Percentiles rank a stretch among this genome's conserved stretches.
phyloP scores from a whole-genome alignment of 2,888 invertebrate genomes.

The Sphinx pinastri region DNA sequence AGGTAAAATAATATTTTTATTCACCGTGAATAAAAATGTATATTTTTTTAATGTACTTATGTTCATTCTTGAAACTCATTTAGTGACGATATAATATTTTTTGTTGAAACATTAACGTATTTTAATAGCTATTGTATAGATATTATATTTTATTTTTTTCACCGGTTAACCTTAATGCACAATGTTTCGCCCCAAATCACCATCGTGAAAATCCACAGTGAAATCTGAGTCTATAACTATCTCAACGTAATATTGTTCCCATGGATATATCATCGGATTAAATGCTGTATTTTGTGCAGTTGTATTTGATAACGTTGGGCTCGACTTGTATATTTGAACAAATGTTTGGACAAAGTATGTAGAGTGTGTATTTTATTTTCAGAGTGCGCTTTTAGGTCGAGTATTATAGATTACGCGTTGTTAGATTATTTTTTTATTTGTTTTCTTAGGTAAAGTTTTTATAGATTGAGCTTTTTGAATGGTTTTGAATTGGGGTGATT shows the following conservation, averaged over 20 bases:
- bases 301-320: constrained; percentile 1
- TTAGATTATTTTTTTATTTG: constrained; percentile 47
- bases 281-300: constrained; percentile 10
- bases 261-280: constrained; percentile 4
- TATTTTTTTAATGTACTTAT: no score
- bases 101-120: no score
- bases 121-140: no score
- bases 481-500: constrained; percentile 33
- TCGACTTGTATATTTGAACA: constrained; percentile 29
- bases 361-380: constrained; percentile 48
- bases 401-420: constrained; percentile 48
- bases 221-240: neutral
- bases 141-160: no score
- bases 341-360: constrained; percentile 42
- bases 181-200: no score
- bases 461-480: constrained; percentile 49
- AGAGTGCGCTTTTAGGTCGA: constrained; percentile 49
- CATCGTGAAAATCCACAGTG: no score
- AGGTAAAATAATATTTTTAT: no score
- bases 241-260: neutral
- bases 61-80: no score
- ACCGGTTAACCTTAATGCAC: no score
- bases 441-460: constrained; percentile 45
- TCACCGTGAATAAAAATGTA: no score
- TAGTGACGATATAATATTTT: no score